Evolutionary conservation across 2,113 vertebrate genomes (phyloP).

Genomic region (Austrofundulus limnaeus): DNA sequence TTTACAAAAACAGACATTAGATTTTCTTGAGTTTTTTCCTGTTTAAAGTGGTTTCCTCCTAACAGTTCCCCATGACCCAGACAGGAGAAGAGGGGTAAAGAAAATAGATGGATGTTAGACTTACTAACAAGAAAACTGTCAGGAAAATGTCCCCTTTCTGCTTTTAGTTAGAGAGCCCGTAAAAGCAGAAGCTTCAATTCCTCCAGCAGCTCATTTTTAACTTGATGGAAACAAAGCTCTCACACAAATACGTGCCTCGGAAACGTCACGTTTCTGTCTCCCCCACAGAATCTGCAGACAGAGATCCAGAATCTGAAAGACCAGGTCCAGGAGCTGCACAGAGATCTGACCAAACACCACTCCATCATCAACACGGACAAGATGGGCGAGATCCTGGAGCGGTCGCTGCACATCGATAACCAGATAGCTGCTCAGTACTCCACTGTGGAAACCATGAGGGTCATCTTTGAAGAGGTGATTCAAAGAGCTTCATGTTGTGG

Average conservation of each 20-base stretch:
- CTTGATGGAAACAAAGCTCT: no score
- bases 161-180: neutral
- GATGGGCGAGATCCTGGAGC: constrained; percentile 87
- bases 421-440: constrained; percentile 84
- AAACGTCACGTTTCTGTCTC: neutral
- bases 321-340: constrained; percentile 92
- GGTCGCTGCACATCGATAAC: constrained; percentile 85
- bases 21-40: no score
- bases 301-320: constrained; percentile 91
- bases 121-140: no score
- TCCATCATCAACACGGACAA: constrained; percentile 89
- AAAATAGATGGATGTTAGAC: no score
- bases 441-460: constrained; percentile 84
- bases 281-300: constrained; percentile 81
- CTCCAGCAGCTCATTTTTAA: constrained; percentile 4
- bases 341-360: constrained; percentile 94
- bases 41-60: no score
- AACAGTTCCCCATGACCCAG: no score
- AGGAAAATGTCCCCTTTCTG: neutral
- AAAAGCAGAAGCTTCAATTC: constrained; percentile 15
- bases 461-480: constrained; percentile 87
- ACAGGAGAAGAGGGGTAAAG: no score
- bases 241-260: no score
- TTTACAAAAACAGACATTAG: no score
- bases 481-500: no score